Base-by-base conservation (phyloP, 30 jellyfish, hydroid and myxozoan genomes). In the Hydractinia echinata region DNA sequence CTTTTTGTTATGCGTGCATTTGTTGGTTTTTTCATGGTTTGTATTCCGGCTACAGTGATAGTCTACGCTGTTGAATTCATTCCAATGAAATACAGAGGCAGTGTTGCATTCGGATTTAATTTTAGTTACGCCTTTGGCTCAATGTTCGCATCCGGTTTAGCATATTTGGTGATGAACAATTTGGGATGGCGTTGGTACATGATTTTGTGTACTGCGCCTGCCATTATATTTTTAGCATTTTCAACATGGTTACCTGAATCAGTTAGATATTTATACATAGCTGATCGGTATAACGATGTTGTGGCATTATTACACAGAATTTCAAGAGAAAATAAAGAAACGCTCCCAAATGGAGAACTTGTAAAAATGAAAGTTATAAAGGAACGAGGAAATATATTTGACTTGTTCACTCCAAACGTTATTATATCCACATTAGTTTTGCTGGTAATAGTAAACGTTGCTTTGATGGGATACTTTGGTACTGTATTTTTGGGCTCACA, bases 241-340 rank as follows among this genome's bases (percentile, higher is more conserved):
- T 64, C 74, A 64, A 64, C 39, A 7, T 64, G 74, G 74, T n/a
- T 64, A 7, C 74, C 74, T 7, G 74, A 64, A 64, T 64, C 74
- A n/a, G 9, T 64, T n/a, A 44, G 74, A 7, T 64, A 64, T 13
- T 4, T 64, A 51, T 51, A 64, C 7, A n/a, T 7, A 7, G 16
- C 18, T n/a, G 39, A 4, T 64, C 10, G 39, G 9, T n/a, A 64
- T 7, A 6, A 64, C 9, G 18, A 64, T 44, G 10, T 64, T 44
- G 74, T 6, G 74, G 16, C 19, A 13, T 44, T 64, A 51, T 64
- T 64, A 13, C 9, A 13, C 10, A n/a, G 19, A n/a, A 64, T 64
- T 13, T 6, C 74, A n/a, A 6, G 7, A 13, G 8, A 64, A 64
- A 64, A 13, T 6, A 64, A 64, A n/a, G 39, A 7, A 7, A 7